Evolutionary conservation across 2,113 vertebrate species (phyloP), one percentile per base, ranked within the genome.

Genomic region (Aspiorhynchus laticeps): DNA sequence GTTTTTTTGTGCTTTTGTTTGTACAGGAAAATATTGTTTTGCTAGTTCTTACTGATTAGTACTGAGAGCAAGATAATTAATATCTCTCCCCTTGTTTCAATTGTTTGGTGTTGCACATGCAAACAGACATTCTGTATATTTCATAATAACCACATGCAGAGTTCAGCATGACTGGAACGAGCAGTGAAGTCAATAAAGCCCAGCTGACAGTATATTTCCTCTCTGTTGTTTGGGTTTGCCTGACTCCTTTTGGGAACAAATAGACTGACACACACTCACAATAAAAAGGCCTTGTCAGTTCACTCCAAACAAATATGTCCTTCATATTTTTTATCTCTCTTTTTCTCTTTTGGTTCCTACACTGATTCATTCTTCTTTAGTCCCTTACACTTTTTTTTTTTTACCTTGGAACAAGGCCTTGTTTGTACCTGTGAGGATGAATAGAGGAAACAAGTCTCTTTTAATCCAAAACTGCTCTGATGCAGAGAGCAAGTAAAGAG

Each of bases 221-320:
- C 53, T 83, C 77, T 26, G 83, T 85, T 88, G 75, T 88, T 87
- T 80, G 80, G 67, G 48, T 77, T 87, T 88, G 89, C 88, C 88
- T 69, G 84, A 51, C 80, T 88, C 75, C 76, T 87, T 48, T 86
- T 59, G 28, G 46, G 80, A 85, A 91, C 83, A 90, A 88, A 88
- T 83, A 83, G 48, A 88, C 41, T 67, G 87, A 84, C 48, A 76
- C 69, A 88, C 81, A 88, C 33, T 81, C 84, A 69, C 78, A 88
- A 69, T 76, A 77, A 48, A 79, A 86, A 56, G 75, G 77, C 38
- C 65, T 71, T 87, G 69, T 86, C 67, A 63, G 61, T 74, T 79
- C 61, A 56, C 84, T 73, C 86, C 88, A 81, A 80, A 86, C 63
- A 78, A 83, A 86, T 69, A 79, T 61, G 41, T 84, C 65, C 88